A percentile compares a stretch with the other conserved stretches of the same genome.
phyloP scores from a whole-genome alignment of 2,113 vertebrate genomes.

The Stigmatopora argus region DNA sequence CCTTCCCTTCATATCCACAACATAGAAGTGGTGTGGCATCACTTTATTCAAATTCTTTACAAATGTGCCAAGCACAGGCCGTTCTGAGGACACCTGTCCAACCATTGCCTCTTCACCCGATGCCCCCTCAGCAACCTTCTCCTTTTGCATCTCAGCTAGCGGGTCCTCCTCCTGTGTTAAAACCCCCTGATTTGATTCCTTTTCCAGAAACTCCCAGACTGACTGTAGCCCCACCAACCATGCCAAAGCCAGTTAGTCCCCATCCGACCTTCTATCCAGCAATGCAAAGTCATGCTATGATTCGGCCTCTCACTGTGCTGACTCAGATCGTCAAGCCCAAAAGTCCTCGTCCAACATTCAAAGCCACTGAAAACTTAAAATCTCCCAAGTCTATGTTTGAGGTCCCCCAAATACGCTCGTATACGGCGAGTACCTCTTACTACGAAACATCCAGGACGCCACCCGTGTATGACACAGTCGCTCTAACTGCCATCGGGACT shows the following conservation, averaged over 20 bases:
- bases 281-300: conserved; percentile 11
- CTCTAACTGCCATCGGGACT: conserved; percentile 54
- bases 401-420: conserved; percentile 68
- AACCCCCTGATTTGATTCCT: conserved; percentile 15
- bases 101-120: background rate
- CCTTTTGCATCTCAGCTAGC: conserved; percentile 17
- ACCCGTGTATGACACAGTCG: conserved; percentile 57
- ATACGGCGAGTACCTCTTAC: conserved; percentile 66
- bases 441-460: conserved; percentile 61
- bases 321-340: conserved; percentile 37
- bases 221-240: conserved; percentile 5
- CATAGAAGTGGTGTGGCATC: conserved; percentile 20
- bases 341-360: conserved; percentile 58
- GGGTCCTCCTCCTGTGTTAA: conserved; percentile 20
- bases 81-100: conserved; percentile 9
- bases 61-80: conserved; percentile 13
- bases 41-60: conserved; percentile 21
- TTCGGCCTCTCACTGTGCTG: conserved; percentile 52
- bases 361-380: conserved; percentile 50
- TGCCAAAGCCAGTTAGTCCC: conserved; percentile 29
- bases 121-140: conserved; percentile 6
- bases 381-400: conserved; percentile 72
- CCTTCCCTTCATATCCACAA: conserved; percentile 32
- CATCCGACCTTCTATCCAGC: conserved; percentile 6
- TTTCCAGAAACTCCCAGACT: conserved; percentile 27